phyloP scores from a whole-genome alignment of 2,888 invertebrate genomes.

The Apamea monoglypha region DNA sequence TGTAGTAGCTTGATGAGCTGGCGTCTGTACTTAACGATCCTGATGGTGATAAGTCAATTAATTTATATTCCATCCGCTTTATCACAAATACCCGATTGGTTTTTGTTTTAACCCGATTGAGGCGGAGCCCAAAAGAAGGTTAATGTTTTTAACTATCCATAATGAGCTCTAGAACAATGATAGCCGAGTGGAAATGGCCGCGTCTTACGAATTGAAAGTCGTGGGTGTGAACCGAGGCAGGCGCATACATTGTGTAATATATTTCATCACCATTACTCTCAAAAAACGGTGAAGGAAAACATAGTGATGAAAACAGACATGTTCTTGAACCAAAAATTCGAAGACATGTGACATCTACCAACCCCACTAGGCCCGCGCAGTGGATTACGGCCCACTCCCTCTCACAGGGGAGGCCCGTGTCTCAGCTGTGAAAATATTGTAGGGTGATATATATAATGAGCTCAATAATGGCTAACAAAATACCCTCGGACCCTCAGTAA shows the following conservation, averaged over 20 bases:
- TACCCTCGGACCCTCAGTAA: not conserved
- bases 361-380: not conserved
- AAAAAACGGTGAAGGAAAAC: not conserved
- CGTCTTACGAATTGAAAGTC: fast-evolving
- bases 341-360: not conserved
- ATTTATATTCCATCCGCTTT: not conserved
- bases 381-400: not conserved
- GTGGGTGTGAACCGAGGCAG: not conserved
- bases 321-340: not conserved
- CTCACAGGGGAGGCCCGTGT: not conserved
- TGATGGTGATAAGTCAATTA: too few relatives aligned
- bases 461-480: not conserved
- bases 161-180: not conserved
- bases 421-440: not conserved
- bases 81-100: not conserved
- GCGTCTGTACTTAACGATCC: too few relatives aligned
- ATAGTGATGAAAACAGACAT: not conserved
- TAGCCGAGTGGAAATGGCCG: not conserved
- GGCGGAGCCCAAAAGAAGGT: not conserved
- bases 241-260: not conserved
- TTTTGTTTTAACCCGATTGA: not conserved
- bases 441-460: not conserved
- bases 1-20: too few relatives aligned
- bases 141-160: not conserved
- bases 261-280: not conserved